These are phyloP conservation scores for Macroglossus sobrinus DNA, from an alignment of 2,113 vertebrate genomes.

Conservation along the genomic window DNA sequence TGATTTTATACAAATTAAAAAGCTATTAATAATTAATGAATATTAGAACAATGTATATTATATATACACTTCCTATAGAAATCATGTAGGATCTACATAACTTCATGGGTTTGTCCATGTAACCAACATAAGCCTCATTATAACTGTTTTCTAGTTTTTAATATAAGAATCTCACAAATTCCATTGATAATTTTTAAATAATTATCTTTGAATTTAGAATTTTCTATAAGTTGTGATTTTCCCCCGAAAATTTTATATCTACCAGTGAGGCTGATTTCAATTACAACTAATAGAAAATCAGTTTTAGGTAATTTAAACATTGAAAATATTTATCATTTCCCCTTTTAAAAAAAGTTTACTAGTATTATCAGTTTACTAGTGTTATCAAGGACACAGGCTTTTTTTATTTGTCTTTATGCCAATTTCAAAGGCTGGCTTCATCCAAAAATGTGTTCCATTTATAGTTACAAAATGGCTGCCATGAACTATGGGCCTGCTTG, in stretches of 20 bases:
- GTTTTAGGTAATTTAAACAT: background rate
- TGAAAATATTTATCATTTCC: background rate
- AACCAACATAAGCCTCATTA: background rate
- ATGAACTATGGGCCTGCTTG: background rate
- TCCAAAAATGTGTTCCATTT: background rate
- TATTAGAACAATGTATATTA: background rate
- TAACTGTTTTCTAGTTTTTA: background rate
- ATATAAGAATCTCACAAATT: background rate
- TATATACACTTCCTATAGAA: background rate
- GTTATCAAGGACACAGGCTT: background rate
- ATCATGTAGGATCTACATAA: background rate
- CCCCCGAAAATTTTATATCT: background rate
- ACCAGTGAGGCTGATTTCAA: background rate
- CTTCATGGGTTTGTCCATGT: background rate
- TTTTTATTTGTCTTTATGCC: background rate
- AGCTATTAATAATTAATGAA: background rate
- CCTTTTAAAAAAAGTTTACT: background rate
- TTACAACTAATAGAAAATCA: background rate
- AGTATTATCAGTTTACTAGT: background rate
- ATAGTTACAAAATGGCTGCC: background rate
- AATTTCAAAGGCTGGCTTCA: background rate
- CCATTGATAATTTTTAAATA: background rate
- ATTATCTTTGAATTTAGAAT: background rate
- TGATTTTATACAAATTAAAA: background rate
- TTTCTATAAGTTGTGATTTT: background rate